phyloP scores from a whole-genome alignment of 1,140 invertebrate genomes.

The Bombyx mandarina region DNA sequence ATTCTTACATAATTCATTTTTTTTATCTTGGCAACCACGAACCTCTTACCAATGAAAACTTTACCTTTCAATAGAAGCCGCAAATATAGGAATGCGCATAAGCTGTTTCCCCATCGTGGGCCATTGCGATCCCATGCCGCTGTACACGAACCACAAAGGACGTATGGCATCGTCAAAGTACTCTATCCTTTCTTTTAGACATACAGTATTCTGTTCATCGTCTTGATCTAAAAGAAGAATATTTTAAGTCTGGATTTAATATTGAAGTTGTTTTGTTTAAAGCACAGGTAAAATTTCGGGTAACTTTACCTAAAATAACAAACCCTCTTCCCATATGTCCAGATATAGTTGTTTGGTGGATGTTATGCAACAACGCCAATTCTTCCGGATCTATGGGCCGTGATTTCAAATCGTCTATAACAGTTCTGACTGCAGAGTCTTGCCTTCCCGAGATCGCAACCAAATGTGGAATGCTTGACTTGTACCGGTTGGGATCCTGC shows the following conservation, averaged over 20 bases:
- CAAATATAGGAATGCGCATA: constrained; percentile 78
- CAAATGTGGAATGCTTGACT: constrained; percentile 22
- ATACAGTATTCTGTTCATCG: constrained; percentile 66
- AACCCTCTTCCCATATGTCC: constrained; percentile 73
- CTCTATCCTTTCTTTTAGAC: constrained; percentile 49
- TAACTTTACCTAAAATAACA: constrained; percentile 41
- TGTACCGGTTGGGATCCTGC: constrained; percentile 24
- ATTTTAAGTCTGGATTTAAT: neutral
- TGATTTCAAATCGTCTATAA: constrained; percentile 21
- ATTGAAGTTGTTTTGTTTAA: neutral
- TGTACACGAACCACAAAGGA: constrained; percentile 88
- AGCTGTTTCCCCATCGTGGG: constrained; percentile 80
- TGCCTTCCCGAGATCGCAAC: constrained; percentile 27
- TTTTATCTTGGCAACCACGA: no score
- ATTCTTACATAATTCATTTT: no score
- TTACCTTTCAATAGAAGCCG: constrained; percentile 76
- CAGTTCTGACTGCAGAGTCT: constrained; percentile 19
- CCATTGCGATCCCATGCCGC: constrained; percentile 93
- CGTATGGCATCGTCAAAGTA: constrained; percentile 69
- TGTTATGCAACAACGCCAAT: constrained; percentile 20
- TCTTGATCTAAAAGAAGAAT: neutral
- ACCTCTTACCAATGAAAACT: constrained; percentile 36
- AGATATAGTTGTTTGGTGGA: constrained; percentile 54
- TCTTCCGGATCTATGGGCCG: constrained; percentile 25
- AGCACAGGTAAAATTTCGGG: neutral